Base-by-base conservation (phyloP, 2,113 vertebrate species). In the Microtus oregoni region DNA sequence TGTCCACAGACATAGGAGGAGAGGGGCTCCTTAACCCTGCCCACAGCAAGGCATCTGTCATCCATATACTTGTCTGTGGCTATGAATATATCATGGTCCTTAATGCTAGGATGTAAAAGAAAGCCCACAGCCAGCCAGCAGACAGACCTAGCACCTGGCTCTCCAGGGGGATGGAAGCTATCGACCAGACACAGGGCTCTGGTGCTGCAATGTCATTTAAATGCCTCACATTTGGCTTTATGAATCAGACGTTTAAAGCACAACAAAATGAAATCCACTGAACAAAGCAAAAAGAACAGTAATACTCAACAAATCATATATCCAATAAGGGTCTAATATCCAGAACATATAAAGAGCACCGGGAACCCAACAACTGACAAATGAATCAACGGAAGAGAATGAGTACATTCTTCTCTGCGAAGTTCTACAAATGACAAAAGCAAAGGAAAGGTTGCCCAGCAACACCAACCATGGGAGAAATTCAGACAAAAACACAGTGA, bases 21-120 rank as follows among this genome's bases (percentile, higher is more conserved):
- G 41, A 35, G 15, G 41, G 14, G 9, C 7, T 61, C 5, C 63
- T 88, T 79, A 95, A 89, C n/a, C 2, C 86, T 52, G 55, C 30
- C 41, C 75, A 4, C 1, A 24, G 55, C 19, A 41, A 73, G 38
- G 55, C 0, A 10, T 5, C 38, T n/a, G 10, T 17, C 15, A 28
- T 41, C 55, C 24, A 0, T 0, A 4, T 3, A 52, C 9, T 26
- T 15, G 6, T 72, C 44, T 44, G 65, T 30, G 30, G 1, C 24
- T 28, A 17, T 11, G 65, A n/a, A 8, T 68, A 2, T 47, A 67
- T 47, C 63, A 47, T 15, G 72, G 5, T 1, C 15, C 10, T 12
- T n/a, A 10, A 47, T 12, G 22, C 38, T 17, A 63, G 58, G 47
- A 47, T n/a, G 63, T 77, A 65, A 55, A 55, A 1, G 55, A 92